phyloP scores from a whole-genome alignment of 37 sponge, comb jelly and placozoan species.

The Trichoplax adhaerens region DNA sequence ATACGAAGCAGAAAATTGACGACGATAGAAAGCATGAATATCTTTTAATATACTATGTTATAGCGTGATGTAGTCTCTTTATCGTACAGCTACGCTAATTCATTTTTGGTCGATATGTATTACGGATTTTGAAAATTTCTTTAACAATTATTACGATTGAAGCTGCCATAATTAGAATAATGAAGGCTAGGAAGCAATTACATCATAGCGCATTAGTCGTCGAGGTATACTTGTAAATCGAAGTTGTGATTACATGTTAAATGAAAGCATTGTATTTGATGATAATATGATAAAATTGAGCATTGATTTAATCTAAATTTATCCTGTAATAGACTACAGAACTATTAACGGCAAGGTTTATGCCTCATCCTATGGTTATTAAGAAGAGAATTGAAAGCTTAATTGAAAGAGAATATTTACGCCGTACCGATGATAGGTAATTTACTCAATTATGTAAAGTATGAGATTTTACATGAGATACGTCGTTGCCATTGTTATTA shows the following conservation, averaged over 20 bases:
- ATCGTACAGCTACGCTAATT: too few relatives aligned
- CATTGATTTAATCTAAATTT: not conserved
- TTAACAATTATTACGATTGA: constrained; percentile 52
- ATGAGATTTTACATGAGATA: too few relatives aligned
- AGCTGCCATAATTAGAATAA: constrained; percentile 94
- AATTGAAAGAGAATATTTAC: constrained; percentile 93
- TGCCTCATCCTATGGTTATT: constrained; percentile 76
- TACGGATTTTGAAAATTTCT: too few relatives aligned
- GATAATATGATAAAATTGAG: constrained; percentile 2
- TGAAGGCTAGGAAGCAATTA: constrained; percentile 92
- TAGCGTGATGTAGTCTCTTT: too few relatives aligned
- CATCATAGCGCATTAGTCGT: constrained; percentile 61
- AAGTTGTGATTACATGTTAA: not conserved
- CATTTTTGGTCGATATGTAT: too few relatives aligned
- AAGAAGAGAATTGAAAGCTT: constrained; percentile 96
- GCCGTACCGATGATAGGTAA: constrained; percentile 63
- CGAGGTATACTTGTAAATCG: constrained; percentile 38
- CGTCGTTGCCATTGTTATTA: too few relatives aligned
- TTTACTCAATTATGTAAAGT: not conserved
- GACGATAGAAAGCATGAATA: constrained; percentile 99
- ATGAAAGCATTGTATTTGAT: not conserved
- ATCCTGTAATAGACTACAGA: constrained; percentile 38
- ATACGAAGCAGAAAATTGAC: constrained; percentile 92
- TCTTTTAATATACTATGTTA: constrained; percentile 5
- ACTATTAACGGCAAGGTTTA: constrained; percentile 79